Evolutionary conservation across 2,113 vertebrate species (phyloP), one percentile per base, ranked within the genome.

Genomic region (Phrynosoma blainvillii): DNA sequence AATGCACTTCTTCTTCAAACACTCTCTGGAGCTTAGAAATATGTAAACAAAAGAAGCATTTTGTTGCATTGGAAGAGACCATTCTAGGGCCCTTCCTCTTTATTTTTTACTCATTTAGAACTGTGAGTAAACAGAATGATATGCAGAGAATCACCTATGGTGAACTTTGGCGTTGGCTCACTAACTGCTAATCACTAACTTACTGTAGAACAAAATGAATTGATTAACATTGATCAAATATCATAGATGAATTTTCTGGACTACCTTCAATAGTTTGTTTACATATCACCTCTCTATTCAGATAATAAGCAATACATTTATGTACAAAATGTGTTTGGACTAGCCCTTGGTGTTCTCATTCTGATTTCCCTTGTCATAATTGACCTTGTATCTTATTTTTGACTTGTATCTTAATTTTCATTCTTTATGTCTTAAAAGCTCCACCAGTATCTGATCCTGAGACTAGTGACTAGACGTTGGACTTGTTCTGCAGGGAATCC

Each of bases 41-140:
- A 66, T 68, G 80, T 82, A 82, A 82, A 82, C 80, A 82, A 68
- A 82, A 82, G 32, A 82, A 36, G 21, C 59, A 66, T 82, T 82
- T 66, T 82, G 59, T 82, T 66, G 32, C 80, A 82, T 25, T 82
- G 36, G 32, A 82, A 42, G 66, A 66, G 80, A 82, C 9, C n/a
- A 10, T 32, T 68, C 20, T 40, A 5, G 62, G 13, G 21, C 21
- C 56, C 62, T 40, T 82, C 21, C n/a, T 82, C 36, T 42, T 36
- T 40, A 30, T 66, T 56, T 27, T 54, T 82, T 82, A 40, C 32
- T 82, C 3, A 21, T 66, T 66, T 65, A 13, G 79, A 36, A 40
- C 77, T 79, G 78, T 10, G 32, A 82, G 36, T 42, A 82, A 82
- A 40, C 23, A 42, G 4, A 66, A 82, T 25, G 42, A 13, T 66